Conservation (phyloP, 2,797 vertebrate species). For the Distichodus sexfasciatus region DNA sequence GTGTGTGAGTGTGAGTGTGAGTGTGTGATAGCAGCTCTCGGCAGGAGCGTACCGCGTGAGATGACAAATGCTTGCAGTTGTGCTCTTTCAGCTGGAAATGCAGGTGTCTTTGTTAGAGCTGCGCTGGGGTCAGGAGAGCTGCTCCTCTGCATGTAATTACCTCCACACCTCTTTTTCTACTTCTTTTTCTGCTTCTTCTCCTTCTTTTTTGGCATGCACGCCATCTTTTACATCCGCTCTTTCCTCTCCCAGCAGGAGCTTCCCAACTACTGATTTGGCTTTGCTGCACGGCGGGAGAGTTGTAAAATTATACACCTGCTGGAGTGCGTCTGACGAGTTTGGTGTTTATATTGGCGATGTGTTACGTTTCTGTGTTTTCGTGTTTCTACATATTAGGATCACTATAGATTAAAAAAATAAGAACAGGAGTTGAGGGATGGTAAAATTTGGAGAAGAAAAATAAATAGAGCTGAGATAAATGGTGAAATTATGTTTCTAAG, state of each 20-base stretch:
- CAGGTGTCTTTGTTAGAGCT: conserved; percentile 64
- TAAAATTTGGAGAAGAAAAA: too few relatives aligned
- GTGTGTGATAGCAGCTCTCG: conserved; percentile 35
- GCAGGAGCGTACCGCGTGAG: conserved; percentile 54
- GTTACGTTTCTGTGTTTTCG: conserved; percentile 6
- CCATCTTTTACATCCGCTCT: conserved; percentile 41
- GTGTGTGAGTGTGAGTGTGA: background rate
- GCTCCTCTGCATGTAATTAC: conserved; percentile 63
- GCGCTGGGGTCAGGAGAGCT: conserved; percentile 50
- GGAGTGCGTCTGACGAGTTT: conserved; percentile 38
- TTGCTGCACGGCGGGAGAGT: conserved; percentile 38
- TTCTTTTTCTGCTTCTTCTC: conserved; percentile 5
- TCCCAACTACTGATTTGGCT: conserved; percentile 44
- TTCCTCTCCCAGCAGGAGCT: conserved; percentile 45
- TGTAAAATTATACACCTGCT: conserved; percentile 55
- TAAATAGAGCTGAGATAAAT: too few relatives aligned
- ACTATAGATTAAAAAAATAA: too few relatives aligned
- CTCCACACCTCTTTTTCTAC: background rate
- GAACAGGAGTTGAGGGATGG: too few relatives aligned
- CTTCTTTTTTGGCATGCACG: conserved; percentile 52
- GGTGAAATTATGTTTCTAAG: too few relatives aligned
- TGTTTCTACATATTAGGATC: background rate
- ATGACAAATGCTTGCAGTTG: conserved; percentile 59
- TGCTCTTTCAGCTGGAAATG: conserved; percentile 59
- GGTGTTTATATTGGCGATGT: conserved; percentile 13